Evolutionary conservation across 2,113 vertebrate species (phyloP).

Genomic region (Steatornis caripensis): DNA sequence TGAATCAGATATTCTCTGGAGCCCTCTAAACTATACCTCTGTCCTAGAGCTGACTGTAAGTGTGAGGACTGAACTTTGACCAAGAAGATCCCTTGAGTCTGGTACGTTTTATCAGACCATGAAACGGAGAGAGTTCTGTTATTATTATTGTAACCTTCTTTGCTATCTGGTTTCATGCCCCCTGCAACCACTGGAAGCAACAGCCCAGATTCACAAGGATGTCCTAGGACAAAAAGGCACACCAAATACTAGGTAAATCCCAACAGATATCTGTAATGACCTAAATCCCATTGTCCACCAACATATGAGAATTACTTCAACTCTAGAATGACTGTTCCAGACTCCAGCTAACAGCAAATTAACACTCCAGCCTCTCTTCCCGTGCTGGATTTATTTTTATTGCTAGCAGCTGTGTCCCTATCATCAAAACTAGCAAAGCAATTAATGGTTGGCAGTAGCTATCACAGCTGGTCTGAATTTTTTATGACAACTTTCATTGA

Average conservation of each 20-base stretch:
- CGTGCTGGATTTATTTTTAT: neutral
- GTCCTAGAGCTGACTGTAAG: neutral
- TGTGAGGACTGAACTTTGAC: constrained; percentile 13
- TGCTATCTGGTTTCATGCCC: neutral
- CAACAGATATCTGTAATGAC: neutral
- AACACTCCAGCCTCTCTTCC: neutral
- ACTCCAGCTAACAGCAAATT: neutral
- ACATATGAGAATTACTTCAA: neutral
- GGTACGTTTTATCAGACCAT: neutral
- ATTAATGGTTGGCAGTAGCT: neutral
- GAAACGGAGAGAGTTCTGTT: neutral
- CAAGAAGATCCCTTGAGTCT: neutral
- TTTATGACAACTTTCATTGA: neutral
- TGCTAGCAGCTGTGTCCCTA: neutral
- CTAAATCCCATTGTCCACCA: neutral
- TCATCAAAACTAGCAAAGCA: neutral
- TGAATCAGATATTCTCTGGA: neutral
- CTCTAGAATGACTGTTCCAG: neutral
- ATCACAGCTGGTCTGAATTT: neutral
- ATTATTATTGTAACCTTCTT: neutral
- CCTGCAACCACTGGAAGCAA: neutral
- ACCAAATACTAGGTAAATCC: neutral
- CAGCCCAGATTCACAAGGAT: neutral
- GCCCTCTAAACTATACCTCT: neutral
- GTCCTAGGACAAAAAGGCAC: neutral